phyloP scores from a whole-genome alignment of 2,888 invertebrate species.

The Drosophila helvetica region DNA sequence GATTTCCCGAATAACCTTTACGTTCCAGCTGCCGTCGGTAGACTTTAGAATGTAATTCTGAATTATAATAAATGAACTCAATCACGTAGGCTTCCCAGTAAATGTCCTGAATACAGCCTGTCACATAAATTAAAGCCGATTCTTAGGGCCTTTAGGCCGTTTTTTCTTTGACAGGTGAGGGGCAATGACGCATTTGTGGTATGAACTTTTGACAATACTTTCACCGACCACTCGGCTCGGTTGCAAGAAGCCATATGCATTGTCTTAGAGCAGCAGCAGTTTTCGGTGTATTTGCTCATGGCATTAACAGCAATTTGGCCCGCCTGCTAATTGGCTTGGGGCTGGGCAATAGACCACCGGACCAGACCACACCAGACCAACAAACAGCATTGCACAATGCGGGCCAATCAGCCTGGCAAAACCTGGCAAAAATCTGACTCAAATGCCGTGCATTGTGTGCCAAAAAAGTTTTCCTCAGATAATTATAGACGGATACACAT shows the following conservation, averaged over 20 bases:
- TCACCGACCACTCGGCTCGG: conserved; percentile 36
- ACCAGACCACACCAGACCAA: conserved; percentile 22
- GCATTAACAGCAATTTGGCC: conserved; percentile 62
- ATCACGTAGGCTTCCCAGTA: conserved; percentile 50
- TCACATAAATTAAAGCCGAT: conserved; percentile 48
- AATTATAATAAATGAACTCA: conserved; percentile 36
- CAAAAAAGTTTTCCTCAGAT: conserved; percentile 61
- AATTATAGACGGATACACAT: conserved; percentile 53
- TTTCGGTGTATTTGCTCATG: conserved; percentile 57
- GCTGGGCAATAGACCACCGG: too few relatives aligned
- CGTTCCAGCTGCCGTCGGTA: background rate
- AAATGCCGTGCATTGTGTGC: conserved; percentile 66
- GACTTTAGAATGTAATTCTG: conserved; percentile 13
- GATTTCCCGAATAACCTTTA: conserved; percentile 23
- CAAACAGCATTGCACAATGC: conserved; percentile 61
- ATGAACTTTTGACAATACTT: conserved; percentile 47
- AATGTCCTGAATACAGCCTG: conserved; percentile 45
- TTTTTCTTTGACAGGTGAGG: background rate
- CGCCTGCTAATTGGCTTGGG: conserved; percentile 67
- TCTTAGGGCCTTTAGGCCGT: conserved; percentile 24
- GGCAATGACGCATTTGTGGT: conserved; percentile 23
- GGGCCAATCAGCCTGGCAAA: conserved; percentile 61
- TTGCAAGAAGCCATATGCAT: conserved; percentile 68
- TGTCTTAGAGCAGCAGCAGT: conserved; percentile 52
- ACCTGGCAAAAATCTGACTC: conserved; percentile 54